Percentiles rank a stretch among this genome's conserved stretches.
These are phyloP conservation scores for Lasioglossum pauxillum DNA, from an alignment of 2,888 invertebrate species.

Conservation along the genomic window DNA sequence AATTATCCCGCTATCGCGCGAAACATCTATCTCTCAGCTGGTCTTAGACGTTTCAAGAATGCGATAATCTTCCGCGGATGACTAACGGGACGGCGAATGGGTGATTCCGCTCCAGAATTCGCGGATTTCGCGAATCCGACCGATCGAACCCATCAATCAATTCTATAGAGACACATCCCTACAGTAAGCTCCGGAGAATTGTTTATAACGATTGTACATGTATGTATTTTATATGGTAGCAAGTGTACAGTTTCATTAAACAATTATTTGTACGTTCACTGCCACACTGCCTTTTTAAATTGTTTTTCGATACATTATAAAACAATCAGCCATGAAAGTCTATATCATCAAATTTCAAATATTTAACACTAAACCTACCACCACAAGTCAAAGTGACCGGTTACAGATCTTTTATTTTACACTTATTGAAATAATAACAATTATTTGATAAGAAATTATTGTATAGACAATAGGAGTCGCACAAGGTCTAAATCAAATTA, in stretches of 20 bases:
- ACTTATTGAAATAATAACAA: too few relatives aligned
- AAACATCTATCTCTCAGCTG: conserved; percentile 58
- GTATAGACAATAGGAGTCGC: too few relatives aligned
- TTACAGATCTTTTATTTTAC: too few relatives aligned
- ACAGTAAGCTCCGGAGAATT: neutral
- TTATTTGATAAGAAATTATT: too few relatives aligned
- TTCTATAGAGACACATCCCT: neutral
- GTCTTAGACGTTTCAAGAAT: conserved; percentile 67
- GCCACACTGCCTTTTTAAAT: neutral
- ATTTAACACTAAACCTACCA: too few relatives aligned
- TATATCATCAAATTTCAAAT: too few relatives aligned
- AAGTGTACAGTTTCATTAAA: neutral
- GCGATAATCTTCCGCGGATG: conserved; percentile 59
- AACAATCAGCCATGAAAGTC: too few relatives aligned
- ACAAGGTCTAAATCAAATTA: too few relatives aligned
- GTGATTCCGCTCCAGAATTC: neutral
- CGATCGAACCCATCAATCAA: neutral
- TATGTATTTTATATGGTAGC: neutral
- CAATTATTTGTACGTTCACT: neutral
- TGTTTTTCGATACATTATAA: too few relatives aligned
- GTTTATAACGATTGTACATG: neutral
- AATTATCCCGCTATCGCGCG: conserved; percentile 63
- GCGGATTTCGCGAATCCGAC: neutral
- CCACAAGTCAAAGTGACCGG: too few relatives aligned
- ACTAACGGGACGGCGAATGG: conserved; percentile 17